phyloP scores from a whole-genome alignment of 1,140 invertebrate genomes.

The Eciton burchellii region DNA sequence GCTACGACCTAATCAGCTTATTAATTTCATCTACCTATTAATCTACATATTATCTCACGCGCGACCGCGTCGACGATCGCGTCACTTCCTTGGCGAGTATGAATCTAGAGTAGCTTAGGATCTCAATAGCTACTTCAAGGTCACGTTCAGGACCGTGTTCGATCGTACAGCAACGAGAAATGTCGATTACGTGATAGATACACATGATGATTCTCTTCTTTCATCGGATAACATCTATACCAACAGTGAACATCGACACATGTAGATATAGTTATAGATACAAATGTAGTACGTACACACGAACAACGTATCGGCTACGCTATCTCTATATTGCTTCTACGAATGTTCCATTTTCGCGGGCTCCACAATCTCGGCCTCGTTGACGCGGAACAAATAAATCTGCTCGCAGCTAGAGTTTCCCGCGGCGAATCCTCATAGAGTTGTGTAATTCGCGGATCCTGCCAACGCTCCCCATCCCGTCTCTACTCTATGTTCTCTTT shows the following conservation, averaged over 20 bases:
- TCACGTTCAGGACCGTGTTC: not conserved
- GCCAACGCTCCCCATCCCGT: constrained; percentile 65
- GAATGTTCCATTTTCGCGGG: constrained; percentile 63
- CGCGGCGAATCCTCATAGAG: constrained; percentile 79
- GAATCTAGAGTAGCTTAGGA: constrained; percentile 73
- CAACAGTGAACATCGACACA: constrained; percentile 35
- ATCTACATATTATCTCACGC: not conserved
- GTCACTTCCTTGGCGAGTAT: not conserved
- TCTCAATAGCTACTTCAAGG: constrained; percentile 36
- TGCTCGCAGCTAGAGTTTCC: constrained; percentile 73
- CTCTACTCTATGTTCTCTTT: constrained; percentile 15
- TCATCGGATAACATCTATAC: constrained; percentile 23
- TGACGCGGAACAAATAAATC: constrained; percentile 19
- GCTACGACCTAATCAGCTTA: constrained; percentile 6
- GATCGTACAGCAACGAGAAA: constrained; percentile 20
- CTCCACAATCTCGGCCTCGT: constrained; percentile 7
- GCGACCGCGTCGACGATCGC: constrained; percentile 8
- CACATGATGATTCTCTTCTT: constrained; percentile 71
- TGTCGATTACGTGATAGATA: constrained; percentile 69
- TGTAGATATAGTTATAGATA: constrained; percentile 15
- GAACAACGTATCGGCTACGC: constrained; percentile 41
- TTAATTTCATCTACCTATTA: too few species aligned
- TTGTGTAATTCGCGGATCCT: constrained; percentile 75
- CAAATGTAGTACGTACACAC: constrained; percentile 16
- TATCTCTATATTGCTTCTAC: constrained; percentile 76